Evolutionary conservation across 2,113 vertebrate genomes (phyloP).

Genomic region (Sterrhoptilus dennistouni): DNA sequence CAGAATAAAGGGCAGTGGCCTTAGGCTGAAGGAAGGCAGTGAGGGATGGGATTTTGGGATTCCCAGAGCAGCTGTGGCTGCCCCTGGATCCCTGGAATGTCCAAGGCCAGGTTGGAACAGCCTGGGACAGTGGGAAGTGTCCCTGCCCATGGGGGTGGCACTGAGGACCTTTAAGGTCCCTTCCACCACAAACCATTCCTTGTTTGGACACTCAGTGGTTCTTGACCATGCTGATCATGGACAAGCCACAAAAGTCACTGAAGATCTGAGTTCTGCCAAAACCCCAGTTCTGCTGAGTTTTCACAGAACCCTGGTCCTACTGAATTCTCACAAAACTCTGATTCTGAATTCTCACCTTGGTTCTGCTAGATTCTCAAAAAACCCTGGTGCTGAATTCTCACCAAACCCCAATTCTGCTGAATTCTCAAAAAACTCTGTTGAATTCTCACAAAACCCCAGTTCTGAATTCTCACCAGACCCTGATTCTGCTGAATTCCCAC

Average conservation of each 20-base stretch:
- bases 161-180: background rate
- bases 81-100: background rate
- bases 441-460: no score
- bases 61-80: background rate
- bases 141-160: background rate
- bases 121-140: background rate
- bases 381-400: background rate
- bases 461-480: background rate
- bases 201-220: rapidly evolving
- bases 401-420: background rate
- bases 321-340: background rate
- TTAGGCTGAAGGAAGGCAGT: background rate
- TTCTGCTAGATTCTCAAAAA: no score
- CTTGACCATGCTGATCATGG: no score
- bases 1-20: background rate
- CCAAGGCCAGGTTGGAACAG: background rate
- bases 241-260: background rate
- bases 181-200: background rate
- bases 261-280: background rate
- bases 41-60: background rate
- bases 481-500: background rate
- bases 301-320: background rate
- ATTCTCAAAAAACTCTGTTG: background rate
- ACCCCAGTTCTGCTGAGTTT: background rate
- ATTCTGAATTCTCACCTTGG: background rate